Base-by-base conservation (phyloP, 2,888 invertebrate genomes). In the Macaria notata region DNA sequence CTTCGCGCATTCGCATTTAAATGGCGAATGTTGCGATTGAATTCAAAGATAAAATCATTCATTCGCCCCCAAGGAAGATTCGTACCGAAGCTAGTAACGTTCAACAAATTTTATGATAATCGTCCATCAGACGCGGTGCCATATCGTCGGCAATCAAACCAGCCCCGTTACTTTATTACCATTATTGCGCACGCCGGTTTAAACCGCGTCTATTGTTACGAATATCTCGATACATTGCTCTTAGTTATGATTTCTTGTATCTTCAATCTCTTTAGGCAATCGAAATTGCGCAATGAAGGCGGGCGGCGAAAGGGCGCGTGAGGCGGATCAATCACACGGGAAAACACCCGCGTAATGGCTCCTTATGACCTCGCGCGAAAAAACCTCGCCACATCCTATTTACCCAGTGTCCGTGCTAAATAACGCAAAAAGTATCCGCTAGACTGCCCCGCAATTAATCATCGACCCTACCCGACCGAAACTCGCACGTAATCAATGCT, bases 271-370 rank as follows among this genome's bases (percentile, higher is more conserved):
- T 64, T 62, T 56, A 64, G 55, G 53, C 62, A 59, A 60, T 56
- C 46, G 36, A 55, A 46, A 52, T 57, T 49, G 52, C 50, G 56
- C 59, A 56, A 55, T 41, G 60, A 63, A 48, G 63, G 19, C 55
- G 57, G 58, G 69, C 60, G 62, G 69, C 57, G 63, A 65, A 58
- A 62, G 71, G 65, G 64, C 72, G 72, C 71, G 72, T 67, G 72
- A 72, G 70, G 69, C 75, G 76, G 75, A 85, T 86, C 86, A 83
- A 86, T 86, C 85, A 88, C 79, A 72, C 72, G 75, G 77, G 78
- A 84, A 83, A 85, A 83, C 75, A 83, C 73, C 79, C 83, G 80
- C 70, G 81, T 85, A 85, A 87, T 82, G 78, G 77, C 80, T 79
- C 78, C 79, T 80, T 76, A 78, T 79, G 83, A 78, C 79, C 80